These are phyloP conservation scores for Ophion ventricosus DNA, from an alignment of 2,888 invertebrate species.

Conservation along the genomic window DNA sequence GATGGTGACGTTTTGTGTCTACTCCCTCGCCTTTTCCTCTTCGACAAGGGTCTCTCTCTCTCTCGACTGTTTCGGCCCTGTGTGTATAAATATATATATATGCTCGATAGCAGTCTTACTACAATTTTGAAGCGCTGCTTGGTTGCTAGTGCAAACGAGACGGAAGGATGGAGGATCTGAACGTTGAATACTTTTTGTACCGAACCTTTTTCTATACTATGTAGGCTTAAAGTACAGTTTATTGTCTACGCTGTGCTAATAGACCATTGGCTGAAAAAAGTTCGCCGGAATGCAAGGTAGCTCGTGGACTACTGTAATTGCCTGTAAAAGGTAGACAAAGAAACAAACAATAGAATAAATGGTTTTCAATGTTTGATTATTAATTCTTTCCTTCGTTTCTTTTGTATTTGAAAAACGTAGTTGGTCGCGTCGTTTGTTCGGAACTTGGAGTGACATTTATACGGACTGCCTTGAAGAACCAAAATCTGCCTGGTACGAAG, in stretches of 20 bases:
- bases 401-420: background rate
- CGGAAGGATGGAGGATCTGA: constrained; percentile 31
- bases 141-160: constrained; percentile 40
- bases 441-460: background rate
- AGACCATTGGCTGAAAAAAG: constrained; percentile 36
- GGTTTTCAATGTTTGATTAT: background rate
- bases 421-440: background rate
- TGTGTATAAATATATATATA: constrained; percentile 17
- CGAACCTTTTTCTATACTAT: constrained; percentile 10
- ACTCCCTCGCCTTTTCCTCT: constrained; percentile 37
- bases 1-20: constrained; percentile 51
- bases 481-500: too few species aligned
- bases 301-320: constrained; percentile 2
- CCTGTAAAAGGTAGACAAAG: constrained; percentile 1
- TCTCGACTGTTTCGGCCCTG: constrained; percentile 26
- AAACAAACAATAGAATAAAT: background rate
- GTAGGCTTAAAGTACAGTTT: constrained; percentile 32
- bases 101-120: constrained; percentile 29
- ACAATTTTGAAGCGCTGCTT: constrained; percentile 42
- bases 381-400: background rate
- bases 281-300: constrained; percentile 7
- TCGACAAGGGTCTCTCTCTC: constrained; percentile 35
- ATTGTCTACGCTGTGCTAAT: constrained; percentile 7
- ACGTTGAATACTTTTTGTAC: constrained; percentile 23
- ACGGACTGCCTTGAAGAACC: too few species aligned